phyloP scores from a whole-genome alignment of 2,113 vertebrate species.

The Microcebus jonahi region DNA sequence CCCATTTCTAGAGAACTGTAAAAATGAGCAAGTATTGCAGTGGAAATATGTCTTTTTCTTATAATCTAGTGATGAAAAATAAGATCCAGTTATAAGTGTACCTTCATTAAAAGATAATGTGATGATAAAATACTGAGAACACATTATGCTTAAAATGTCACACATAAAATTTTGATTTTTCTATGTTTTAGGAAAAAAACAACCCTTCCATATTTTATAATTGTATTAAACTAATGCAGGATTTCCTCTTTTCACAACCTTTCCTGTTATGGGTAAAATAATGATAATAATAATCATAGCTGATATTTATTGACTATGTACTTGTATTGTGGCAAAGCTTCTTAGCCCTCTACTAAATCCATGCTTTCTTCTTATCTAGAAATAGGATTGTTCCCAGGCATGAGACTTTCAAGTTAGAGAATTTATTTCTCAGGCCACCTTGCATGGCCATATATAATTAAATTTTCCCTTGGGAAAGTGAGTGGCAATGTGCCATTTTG shows the following conservation, averaged over 20 bases:
- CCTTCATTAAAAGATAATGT: not conserved
- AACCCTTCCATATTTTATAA: not conserved
- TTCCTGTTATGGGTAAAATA: not conserved
- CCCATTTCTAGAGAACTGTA: not conserved
- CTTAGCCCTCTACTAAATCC: not conserved
- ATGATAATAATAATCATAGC: not conserved
- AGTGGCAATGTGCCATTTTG: not conserved
- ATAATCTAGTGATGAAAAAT: not conserved
- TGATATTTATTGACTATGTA: not conserved
- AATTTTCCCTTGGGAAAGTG: not conserved
- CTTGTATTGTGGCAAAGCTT: not conserved
- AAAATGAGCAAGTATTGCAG: not conserved
- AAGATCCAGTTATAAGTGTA: not conserved
- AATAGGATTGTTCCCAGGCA: not conserved
- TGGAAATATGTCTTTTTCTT: not conserved
- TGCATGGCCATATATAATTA: not conserved
- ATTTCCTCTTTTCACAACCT: not conserved
- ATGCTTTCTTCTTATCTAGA: not conserved
- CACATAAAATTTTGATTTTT: not conserved
- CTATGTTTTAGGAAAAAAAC: not conserved
- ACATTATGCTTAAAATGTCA: not conserved
- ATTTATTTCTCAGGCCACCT: not conserved
- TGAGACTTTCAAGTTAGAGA: not conserved
- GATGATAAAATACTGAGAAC: not conserved
- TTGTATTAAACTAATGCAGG: not conserved